phyloP scores from a whole-genome alignment of 2,888 invertebrate genomes.

The Elgonia sp. region DNA sequence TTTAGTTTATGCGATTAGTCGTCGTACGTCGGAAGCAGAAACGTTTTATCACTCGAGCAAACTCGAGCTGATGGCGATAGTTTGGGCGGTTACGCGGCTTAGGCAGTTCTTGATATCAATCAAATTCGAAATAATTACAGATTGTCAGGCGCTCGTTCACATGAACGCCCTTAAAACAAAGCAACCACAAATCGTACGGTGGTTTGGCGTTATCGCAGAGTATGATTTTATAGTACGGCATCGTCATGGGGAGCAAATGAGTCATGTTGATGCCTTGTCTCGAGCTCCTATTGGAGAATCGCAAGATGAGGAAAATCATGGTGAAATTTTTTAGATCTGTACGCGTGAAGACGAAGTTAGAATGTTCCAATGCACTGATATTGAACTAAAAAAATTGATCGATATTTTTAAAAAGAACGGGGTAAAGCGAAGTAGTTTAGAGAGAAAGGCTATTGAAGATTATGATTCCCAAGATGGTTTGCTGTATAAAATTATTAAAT shows the following conservation, averaged over 20 bases:
- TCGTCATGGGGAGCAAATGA: constrained; percentile 24
- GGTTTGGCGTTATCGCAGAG: constrained; percentile 21
- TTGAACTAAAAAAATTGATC: constrained; percentile 4
- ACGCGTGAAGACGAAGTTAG: constrained; percentile 32
- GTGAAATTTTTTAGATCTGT: constrained; percentile 1
- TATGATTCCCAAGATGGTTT: constrained; percentile 8
- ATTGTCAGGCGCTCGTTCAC: constrained; percentile 26
- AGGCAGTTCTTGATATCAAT: constrained; percentile 1
- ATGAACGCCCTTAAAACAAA: constrained; percentile 37
- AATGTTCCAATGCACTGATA: constrained; percentile 22
- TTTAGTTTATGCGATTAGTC: constrained; percentile 3
- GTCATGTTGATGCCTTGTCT: constrained; percentile 22
- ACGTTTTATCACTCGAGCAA: constrained; percentile 1
- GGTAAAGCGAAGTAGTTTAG: constrained; percentile 2
- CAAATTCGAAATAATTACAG: constrained; percentile 2
- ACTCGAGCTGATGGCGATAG: constrained; percentile 19
- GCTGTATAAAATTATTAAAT: constrained; percentile 5
- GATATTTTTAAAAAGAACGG: constrained; percentile 25
- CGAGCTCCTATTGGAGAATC: constrained; percentile 2
- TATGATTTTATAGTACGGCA: constrained; percentile 28
- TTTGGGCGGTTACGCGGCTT: neutral
- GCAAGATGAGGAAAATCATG: neutral
- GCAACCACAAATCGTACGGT: constrained; percentile 31
- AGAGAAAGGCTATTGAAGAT: constrained; percentile 8
- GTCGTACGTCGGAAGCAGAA: neutral